These are phyloP conservation scores for Schizotus pectinicornis DNA, from an alignment of 2,888 invertebrate genomes.

Conservation along the genomic window DNA sequence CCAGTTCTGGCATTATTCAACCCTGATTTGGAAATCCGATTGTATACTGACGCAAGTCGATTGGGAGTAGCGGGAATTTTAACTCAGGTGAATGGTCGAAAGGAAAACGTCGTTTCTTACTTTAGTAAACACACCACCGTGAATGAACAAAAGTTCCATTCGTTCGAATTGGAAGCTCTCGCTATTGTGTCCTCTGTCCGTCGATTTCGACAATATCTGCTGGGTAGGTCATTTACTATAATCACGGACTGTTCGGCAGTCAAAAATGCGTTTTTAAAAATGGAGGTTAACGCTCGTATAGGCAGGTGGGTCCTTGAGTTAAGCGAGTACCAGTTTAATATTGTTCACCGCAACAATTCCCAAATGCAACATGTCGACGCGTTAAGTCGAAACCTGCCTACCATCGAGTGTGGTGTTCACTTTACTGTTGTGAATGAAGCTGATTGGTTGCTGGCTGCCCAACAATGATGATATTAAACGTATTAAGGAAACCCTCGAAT, in stretches of 20 bases:
- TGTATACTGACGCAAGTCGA: constrained; percentile 31
- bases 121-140: background rate
- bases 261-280: background rate
- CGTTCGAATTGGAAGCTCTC: background rate
- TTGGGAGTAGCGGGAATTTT: constrained; percentile 33
- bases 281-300: too few species aligned
- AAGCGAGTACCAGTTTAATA: too few species aligned
- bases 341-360: too few species aligned
- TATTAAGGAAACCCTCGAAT: constrained; percentile 6
- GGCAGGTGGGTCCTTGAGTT: too few species aligned
- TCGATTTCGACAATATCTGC: too few species aligned
- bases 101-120: background rate
- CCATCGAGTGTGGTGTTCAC: background rate
- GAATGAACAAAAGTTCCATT: background rate
- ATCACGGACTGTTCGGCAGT: background rate
- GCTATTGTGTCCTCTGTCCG: too few species aligned
- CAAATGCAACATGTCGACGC: too few species aligned
- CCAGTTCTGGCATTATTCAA: constrained; percentile 5
- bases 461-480: background rate
- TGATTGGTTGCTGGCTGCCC: constrained; percentile 7
- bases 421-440: background rate
- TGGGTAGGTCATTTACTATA: background rate
- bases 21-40: background rate
- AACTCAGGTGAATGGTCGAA: constrained; percentile 14
- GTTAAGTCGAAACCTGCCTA: too few species aligned